Evolutionary conservation across 2,888 invertebrate species (phyloP).

Genomic region (Watsonalla cultraria): DNA sequence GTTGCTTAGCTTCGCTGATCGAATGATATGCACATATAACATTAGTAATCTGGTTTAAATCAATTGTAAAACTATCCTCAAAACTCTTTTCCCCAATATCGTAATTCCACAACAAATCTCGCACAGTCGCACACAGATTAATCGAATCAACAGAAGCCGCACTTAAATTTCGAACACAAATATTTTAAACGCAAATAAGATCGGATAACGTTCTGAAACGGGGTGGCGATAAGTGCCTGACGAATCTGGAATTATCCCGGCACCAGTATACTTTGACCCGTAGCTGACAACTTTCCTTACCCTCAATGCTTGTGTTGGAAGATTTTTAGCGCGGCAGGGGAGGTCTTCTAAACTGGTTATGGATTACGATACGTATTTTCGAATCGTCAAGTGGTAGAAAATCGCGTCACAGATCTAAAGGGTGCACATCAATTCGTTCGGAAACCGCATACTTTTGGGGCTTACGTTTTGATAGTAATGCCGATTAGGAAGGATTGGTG

Average conservation of each 20-base stretch:
- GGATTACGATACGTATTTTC: conserved; percentile 43
- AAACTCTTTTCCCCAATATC: not conserved
- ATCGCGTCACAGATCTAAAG: conserved; percentile 52
- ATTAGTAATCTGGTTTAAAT: too few species aligned
- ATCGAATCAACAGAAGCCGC: conserved; percentile 8
- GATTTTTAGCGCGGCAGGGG: conserved; percentile 1
- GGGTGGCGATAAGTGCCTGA: conserved; percentile 39
- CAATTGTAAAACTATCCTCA: too few species aligned
- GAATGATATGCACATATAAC: too few species aligned
- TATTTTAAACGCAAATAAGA: conserved; percentile 42
- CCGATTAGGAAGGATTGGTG: conserved; percentile 18
- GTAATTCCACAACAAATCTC: not conserved
- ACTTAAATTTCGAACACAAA: conserved; percentile 39
- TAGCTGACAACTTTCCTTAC: not conserved
- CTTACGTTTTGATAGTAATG: conserved; percentile 21
- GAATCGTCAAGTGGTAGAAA: conserved; percentile 63
- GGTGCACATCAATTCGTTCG: conserved; percentile 10
- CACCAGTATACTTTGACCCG: conserved; percentile 24
- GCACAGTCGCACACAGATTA: not conserved
- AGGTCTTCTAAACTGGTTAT: conserved; percentile 23
- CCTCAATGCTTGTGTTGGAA: not conserved
- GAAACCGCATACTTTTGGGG: conserved; percentile 10
- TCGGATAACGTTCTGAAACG: conserved; percentile 29
- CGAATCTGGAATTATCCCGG: conserved; percentile 31
- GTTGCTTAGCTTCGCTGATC: too few species aligned